A percentile compares a stretch with the other conserved stretches of the same genome.
These are phyloP conservation scores for Trachelipus rathkii DNA, from an alignment of 1,140 invertebrate species.

Conservation along the genomic window DNA sequence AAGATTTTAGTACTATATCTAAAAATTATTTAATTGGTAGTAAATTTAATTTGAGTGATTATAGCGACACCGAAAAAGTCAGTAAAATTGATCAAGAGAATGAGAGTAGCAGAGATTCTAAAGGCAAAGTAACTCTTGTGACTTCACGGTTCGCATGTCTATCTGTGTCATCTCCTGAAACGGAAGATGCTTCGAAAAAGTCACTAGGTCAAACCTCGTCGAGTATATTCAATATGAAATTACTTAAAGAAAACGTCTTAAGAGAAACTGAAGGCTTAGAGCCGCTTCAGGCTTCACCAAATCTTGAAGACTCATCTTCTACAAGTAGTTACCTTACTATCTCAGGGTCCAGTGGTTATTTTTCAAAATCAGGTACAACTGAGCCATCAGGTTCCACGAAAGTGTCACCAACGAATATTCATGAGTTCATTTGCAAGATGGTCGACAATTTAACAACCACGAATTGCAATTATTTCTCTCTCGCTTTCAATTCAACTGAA, in stretches of 20 bases:
- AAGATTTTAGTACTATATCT: slow-evolving; percentile 21
- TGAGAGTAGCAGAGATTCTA: not conserved
- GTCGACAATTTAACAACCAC: too few species aligned
- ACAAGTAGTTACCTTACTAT: slow-evolving; percentile 41
- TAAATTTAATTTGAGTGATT: not conserved
- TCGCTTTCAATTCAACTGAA: too few species aligned
- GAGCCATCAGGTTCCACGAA: slow-evolving; percentile 42
- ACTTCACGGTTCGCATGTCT: slow-evolving; percentile 44
- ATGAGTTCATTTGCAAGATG: too few species aligned
- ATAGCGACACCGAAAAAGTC: not conserved
- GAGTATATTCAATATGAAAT: slow-evolving; percentile 37
- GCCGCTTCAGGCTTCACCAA: slow-evolving; percentile 41
- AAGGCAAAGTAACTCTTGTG: slow-evolving; percentile 39
- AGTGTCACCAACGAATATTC: slow-evolving; percentile 40
- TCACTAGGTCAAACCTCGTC: slow-evolving; percentile 3
- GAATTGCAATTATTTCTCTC: too few species aligned
- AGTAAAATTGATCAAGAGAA: not conserved
- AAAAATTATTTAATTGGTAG: not conserved
- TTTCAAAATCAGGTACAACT: slow-evolving; percentile 42
- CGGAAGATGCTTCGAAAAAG: slow-evolving; percentile 21
- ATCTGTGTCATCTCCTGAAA: slow-evolving; percentile 39
- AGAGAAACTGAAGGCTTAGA: slow-evolving; percentile 42
- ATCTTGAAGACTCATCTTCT: slow-evolving; percentile 42
- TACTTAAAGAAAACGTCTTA: slow-evolving; percentile 41
- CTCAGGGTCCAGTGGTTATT: slow-evolving; percentile 45